phyloP scores from a whole-genome alignment of 2,797 vertebrate species.

The Synanceia verrucosa region DNA sequence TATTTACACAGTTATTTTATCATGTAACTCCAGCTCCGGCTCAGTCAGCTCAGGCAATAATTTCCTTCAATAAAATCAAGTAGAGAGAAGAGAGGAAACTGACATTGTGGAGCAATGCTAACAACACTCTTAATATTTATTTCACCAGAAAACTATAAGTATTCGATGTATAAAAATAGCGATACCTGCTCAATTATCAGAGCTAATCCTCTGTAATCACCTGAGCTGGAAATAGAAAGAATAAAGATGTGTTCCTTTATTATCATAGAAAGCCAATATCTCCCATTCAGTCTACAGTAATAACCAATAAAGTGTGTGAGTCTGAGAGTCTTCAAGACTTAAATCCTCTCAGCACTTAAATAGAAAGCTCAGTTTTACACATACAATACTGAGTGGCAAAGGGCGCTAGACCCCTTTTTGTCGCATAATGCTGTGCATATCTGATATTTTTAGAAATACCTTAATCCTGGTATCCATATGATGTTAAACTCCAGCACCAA shows the following conservation, averaged over 20 bases:
- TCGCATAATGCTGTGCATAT: neutral
- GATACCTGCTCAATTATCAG: too few relatives aligned
- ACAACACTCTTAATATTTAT: neutral
- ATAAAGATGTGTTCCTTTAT: neutral
- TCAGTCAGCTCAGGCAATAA: too few relatives aligned
- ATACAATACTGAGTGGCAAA: neutral
- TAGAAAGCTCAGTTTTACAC: neutral
- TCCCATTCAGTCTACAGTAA: neutral
- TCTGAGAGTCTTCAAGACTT: neutral
- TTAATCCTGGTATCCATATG: neutral
- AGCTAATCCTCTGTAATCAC: too few relatives aligned
- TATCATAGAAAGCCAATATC: neutral
- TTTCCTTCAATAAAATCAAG: neutral
- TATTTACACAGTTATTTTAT: neutral
- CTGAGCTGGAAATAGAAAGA: neutral
- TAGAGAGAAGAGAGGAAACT: neutral
- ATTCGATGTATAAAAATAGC: neutral
- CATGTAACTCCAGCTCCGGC: neutral
- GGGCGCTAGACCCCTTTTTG: rapidly evolving
- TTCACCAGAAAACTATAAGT: neutral
- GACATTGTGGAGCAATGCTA: neutral
- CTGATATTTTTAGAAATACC: neutral
- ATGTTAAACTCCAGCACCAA: neutral
- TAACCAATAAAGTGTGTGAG: neutral
- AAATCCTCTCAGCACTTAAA: neutral